These are phyloP conservation scores for Penelope pileata DNA, from an alignment of 2,113 vertebrate species.

Conservation along the genomic window DNA sequence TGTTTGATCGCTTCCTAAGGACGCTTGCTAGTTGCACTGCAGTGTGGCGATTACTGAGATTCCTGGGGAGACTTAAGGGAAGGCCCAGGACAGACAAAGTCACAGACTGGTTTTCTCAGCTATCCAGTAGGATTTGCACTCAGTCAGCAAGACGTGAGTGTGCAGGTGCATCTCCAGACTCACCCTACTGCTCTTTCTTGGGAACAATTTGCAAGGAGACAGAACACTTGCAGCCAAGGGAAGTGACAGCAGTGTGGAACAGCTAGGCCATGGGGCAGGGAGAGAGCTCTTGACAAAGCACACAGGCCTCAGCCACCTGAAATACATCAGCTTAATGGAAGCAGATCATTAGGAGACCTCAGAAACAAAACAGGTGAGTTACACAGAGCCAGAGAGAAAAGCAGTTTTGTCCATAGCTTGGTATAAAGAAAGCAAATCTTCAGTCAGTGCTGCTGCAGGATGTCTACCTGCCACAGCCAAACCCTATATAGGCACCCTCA, in stretches of 20 bases:
- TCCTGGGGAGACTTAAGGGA: not conserved
- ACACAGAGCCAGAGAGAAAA: not conserved
- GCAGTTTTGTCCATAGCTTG: not conserved
- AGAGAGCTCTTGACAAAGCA: not conserved
- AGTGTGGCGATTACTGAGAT: not conserved
- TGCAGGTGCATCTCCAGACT: not conserved
- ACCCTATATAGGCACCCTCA: not conserved
- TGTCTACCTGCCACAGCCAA: not conserved
- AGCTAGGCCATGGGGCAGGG: not conserved
- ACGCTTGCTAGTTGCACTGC: not conserved
- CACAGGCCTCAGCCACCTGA: not conserved
- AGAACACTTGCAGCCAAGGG: not conserved
- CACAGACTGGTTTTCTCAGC: fast-evolving
- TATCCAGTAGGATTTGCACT: not conserved
- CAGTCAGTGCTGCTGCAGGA: not conserved
- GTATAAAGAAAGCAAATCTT: not conserved
- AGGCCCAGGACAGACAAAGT: not conserved
- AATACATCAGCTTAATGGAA: not conserved
- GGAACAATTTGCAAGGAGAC: not conserved
- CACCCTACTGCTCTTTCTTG: not conserved
- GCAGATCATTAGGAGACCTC: not conserved
- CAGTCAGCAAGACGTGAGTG: not conserved
- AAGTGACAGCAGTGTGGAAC: fast-evolving
- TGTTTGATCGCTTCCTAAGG: not conserved
- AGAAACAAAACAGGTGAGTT: not conserved